phyloP scores from a whole-genome alignment of 2,888 invertebrate species.

The Hyppa rectilinea region DNA sequence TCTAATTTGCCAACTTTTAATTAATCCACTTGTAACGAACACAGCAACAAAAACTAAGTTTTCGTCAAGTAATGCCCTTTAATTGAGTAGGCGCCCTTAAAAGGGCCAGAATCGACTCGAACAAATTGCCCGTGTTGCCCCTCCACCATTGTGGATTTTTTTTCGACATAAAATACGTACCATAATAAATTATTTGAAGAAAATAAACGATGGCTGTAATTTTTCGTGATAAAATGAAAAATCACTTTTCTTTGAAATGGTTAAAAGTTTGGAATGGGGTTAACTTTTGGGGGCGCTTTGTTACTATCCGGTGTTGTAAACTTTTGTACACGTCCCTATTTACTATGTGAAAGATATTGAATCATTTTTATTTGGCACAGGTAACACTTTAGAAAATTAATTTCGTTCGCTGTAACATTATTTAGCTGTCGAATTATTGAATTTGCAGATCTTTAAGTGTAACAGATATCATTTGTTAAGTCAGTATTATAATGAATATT shows the following conservation, averaged over 20 bases:
- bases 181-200: conserved; percentile 58
- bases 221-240: conserved; percentile 58
- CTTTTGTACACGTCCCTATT: conserved; percentile 6
- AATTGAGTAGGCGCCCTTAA: conserved; percentile 46
- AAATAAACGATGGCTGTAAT: conserved; percentile 59
- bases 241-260: conserved; percentile 55
- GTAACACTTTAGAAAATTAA: not conserved
- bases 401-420: not conserved
- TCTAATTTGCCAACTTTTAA: conserved; percentile 39
- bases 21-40: conserved; percentile 22
- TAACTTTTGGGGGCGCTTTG: conserved; percentile 30
- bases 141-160: conserved; percentile 30
- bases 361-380: conserved; percentile 5
- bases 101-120: conserved; percentile 35
- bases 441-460: not conserved
- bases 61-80: conserved; percentile 50
- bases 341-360: not conserved
- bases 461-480: not conserved
- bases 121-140: conserved; percentile 45
- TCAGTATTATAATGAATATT: not conserved
- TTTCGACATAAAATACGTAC: conserved; percentile 46
- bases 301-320: conserved; percentile 16
- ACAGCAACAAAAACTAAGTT: conserved; percentile 49
- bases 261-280: conserved; percentile 48
- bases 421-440: not conserved